Evolutionary conservation across 1,140 invertebrate genomes (phyloP).

Genomic region (Mercenaria mercenaria): DNA sequence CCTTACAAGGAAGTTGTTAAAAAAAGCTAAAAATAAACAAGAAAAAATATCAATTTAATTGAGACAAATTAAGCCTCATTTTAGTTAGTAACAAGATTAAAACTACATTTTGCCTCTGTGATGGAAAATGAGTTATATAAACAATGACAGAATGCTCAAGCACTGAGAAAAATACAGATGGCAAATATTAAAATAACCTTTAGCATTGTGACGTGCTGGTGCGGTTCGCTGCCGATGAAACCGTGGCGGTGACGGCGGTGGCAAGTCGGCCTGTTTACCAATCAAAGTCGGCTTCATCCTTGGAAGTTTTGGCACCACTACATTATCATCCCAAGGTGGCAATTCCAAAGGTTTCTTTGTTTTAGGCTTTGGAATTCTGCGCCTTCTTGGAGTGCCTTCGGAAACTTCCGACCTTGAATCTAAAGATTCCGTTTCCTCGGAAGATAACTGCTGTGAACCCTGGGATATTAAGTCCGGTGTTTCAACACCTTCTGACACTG

Average conservation of each 20-base stretch:
- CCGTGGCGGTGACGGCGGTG: constrained; percentile 30
- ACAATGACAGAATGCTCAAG: not conserved
- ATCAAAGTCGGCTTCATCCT: constrained; percentile 57
- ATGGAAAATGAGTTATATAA: not conserved
- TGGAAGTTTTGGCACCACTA: constrained; percentile 48
- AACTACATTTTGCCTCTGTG: no score
- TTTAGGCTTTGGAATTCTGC: constrained; percentile 57
- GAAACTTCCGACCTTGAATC: constrained; percentile 27
- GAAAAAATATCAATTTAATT: no score
- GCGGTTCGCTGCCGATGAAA: constrained; percentile 1
- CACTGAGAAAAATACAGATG: not conserved
- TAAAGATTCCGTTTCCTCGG: constrained; percentile 33
- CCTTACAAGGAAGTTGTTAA: not conserved
- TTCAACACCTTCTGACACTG: not conserved
- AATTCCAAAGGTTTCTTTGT: constrained; percentile 49
- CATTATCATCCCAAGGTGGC: constrained; percentile 64
- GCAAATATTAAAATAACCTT: constrained; percentile 38
- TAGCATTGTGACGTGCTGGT: constrained; percentile 32
- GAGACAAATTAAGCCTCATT: no score
- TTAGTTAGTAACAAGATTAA: no score
- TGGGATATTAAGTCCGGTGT: constrained; percentile 39
- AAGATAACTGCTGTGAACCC: constrained; percentile 24
- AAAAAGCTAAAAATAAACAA: no score
- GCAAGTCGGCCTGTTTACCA: constrained; percentile 62
- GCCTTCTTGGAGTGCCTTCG: not conserved